Conservation (phyloP, 2,113 vertebrate species). For the Lonchura striata region DNA sequence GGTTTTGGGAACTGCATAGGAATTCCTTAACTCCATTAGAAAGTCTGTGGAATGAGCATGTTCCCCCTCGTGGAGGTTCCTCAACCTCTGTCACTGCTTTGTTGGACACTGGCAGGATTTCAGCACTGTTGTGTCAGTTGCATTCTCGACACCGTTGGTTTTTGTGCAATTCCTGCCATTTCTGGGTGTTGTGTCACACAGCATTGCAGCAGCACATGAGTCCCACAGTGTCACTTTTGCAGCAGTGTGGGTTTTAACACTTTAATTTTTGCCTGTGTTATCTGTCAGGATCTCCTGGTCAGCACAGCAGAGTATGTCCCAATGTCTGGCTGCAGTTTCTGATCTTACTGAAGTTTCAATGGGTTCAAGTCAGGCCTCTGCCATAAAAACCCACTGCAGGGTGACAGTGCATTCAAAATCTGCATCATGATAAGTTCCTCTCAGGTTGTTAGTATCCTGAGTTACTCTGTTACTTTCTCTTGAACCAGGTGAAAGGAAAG, state of each 20-base stretch:
- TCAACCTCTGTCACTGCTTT: not conserved
- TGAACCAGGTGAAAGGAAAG: conserved; percentile 88
- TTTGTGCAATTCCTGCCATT: not conserved
- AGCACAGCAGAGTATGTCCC: not conserved
- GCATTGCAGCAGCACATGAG: not conserved
- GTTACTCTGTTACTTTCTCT: not conserved
- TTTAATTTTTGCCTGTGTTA: not conserved
- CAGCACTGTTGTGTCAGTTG: not conserved
- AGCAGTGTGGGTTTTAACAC: not conserved
- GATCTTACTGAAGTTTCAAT: not conserved
- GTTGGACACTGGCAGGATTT: not conserved
- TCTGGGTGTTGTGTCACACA: not conserved
- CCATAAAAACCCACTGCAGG: not conserved
- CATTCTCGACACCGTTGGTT: not conserved
- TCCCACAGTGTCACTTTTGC: not conserved
- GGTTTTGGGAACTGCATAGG: not conserved
- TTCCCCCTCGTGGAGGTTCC: not conserved
- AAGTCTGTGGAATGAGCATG: not conserved
- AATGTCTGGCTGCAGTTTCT: not conserved
- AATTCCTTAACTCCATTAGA: not conserved
- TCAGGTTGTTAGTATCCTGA: not conserved
- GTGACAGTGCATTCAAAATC: not conserved
- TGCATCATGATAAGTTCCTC: not conserved
- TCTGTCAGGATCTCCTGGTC: not conserved
- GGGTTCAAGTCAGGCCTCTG: not conserved